phyloP scores from a whole-genome alignment of 2,888 invertebrate species.

The Agrilus biguttatus region DNA sequence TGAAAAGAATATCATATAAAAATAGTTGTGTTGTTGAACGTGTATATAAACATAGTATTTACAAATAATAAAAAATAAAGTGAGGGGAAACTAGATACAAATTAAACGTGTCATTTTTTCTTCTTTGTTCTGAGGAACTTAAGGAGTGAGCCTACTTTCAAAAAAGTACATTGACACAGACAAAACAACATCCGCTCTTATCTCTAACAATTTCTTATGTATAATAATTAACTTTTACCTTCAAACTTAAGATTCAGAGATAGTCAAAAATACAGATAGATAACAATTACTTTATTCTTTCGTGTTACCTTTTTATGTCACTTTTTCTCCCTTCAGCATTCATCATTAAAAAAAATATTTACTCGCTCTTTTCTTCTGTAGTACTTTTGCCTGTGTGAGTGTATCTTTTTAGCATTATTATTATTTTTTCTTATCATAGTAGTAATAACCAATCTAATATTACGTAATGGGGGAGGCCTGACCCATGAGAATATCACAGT shows the following conservation, averaged over 20 bases:
- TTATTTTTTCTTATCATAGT: constrained; percentile 9
- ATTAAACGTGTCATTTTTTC: background rate
- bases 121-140: constrained; percentile 8
- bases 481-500: constrained; percentile 36
- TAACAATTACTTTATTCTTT: no score
- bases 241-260: no score
- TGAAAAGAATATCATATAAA: constrained; percentile 3
- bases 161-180: constrained; percentile 17
- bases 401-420: no score
- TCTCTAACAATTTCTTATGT: no score
- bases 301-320: no score
- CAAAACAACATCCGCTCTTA: constrained; percentile 15
- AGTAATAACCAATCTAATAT: constrained; percentile 9
- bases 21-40: constrained; percentile 13
- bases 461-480: constrained; percentile 22
- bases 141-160: constrained; percentile 28
- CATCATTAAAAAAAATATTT: no score
- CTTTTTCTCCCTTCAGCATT: no score
- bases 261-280: no score
- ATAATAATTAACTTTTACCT: no score
- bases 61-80: constrained; percentile 11
- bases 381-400: constrained; percentile 8
- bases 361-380: background rate
- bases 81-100: no score
- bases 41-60: constrained; percentile 10